Percentiles rank a stretch among this genome's conserved stretches.
These are phyloP conservation scores for Cyphomyrus plagiostoma DNA, from an alignment of 2,113 vertebrate genomes.

Conservation along the genomic window DNA sequence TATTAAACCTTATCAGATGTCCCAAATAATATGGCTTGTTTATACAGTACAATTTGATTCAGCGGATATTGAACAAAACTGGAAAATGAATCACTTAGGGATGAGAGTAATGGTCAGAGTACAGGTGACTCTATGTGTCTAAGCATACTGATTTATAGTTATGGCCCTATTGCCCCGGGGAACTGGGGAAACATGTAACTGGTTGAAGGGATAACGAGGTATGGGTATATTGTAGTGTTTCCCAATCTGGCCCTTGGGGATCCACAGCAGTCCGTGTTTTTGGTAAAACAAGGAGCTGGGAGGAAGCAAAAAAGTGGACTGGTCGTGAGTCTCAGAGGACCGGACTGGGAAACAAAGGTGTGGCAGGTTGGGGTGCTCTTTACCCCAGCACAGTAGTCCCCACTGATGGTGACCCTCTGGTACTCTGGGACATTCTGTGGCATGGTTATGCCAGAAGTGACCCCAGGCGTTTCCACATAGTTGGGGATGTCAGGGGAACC, in stretches of 20 bases:
- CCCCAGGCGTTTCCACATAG: neutral
- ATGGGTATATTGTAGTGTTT: neutral
- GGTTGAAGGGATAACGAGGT: neutral
- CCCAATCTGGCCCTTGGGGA: neutral
- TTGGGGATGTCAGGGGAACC: neutral
- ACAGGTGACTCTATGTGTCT: neutral
- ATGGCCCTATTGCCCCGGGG: neutral
- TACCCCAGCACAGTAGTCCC: conserved; percentile 97
- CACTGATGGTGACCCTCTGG: conserved; percentile 90
- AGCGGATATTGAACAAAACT: neutral
- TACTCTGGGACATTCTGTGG: conserved; percentile 66
- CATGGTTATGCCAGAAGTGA: too few relatives aligned
- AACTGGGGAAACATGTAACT: neutral
- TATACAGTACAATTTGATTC: neutral
- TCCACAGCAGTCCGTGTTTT: neutral
- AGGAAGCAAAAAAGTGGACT: neutral
- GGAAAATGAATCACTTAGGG: neutral
- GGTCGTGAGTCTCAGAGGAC: neutral
- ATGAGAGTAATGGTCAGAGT: neutral
- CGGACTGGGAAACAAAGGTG: neutral
- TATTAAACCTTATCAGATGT: neutral
- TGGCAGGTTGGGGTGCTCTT: conserved; percentile 28
- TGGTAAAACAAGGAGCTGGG: neutral
- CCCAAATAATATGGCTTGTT: neutral
- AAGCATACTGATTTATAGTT: neutral